Evolutionary conservation across 2,113 vertebrate species (phyloP).

Genomic region (Alces alces): DNA sequence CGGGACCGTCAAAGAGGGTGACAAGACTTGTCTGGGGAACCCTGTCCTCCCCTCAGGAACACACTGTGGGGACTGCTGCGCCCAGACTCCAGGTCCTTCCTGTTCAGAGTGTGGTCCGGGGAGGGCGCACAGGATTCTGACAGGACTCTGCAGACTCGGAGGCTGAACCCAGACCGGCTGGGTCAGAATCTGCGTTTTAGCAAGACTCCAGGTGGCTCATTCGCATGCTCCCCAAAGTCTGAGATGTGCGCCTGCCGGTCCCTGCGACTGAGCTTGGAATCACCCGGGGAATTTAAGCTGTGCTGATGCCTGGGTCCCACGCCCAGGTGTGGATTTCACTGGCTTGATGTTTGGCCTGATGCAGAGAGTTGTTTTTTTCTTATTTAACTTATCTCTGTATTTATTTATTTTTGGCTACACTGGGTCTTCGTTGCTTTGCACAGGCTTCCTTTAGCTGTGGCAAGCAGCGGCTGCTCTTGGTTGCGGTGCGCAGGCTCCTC

Average conservation of each 20-base stretch:
- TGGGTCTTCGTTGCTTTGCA: not conserved
- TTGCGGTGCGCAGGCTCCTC: not conserved
- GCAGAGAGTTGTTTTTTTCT: not conserved
- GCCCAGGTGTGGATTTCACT: not conserved
- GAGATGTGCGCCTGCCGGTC: not conserved
- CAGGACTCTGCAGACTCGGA: not conserved
- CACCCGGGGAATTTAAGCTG: not conserved
- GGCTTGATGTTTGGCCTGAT: not conserved
- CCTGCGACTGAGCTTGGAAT: not conserved
- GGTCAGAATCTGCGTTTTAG: not conserved
- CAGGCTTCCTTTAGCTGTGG: not conserved
- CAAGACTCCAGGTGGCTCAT: not conserved
- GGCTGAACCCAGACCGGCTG: not conserved
- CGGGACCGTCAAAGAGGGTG: fast-evolving
- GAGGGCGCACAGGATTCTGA: not conserved
- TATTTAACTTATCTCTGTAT: not conserved
- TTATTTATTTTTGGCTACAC: not conserved
- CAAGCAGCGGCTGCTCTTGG: fast-evolving
- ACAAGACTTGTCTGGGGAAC: not conserved
- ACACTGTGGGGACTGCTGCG: not conserved
- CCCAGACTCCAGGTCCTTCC: not conserved
- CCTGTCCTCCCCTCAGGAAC: not conserved
- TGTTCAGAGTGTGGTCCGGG: fast-evolving
- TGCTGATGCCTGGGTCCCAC: not conserved
- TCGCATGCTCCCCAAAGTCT: not conserved